These are phyloP conservation scores for Amiota minor DNA, from an alignment of 2,888 invertebrate genomes.

Conservation along the genomic window DNA sequence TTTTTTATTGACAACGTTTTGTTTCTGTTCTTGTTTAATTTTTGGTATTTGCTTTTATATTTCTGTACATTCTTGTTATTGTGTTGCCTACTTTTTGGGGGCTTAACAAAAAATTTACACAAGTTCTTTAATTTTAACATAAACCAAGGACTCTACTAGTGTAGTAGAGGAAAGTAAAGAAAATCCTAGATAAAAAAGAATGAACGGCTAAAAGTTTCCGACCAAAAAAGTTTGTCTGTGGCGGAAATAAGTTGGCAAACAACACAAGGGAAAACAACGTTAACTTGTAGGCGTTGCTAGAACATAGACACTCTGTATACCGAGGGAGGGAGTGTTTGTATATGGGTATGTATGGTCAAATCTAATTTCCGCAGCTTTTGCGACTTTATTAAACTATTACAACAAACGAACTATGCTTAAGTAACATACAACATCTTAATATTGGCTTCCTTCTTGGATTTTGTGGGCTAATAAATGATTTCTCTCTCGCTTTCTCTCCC, in stretches of 20 bases:
- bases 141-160: not conserved
- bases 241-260: slow-evolving; percentile 53
- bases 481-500: too few relatives aligned
- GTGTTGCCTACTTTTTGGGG: slow-evolving; percentile 31
- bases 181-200: not conserved
- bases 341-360: slow-evolving; percentile 62
- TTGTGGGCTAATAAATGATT: slow-evolving; percentile 16
- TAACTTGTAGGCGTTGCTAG: too few relatives aligned
- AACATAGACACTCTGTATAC: too few relatives aligned
- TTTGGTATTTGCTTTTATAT: slow-evolving; percentile 30
- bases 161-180: not conserved
- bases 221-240: slow-evolving; percentile 57
- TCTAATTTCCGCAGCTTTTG: slow-evolving; percentile 69
- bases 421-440: slow-evolving; percentile 6
- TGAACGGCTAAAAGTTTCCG: slow-evolving; percentile 1
- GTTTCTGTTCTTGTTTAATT: slow-evolving; percentile 46
- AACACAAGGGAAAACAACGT: not conserved
- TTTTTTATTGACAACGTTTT: slow-evolving; percentile 61
- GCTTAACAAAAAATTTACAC: slow-evolving; percentile 6
- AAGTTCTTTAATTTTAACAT: slow-evolving; percentile 14
- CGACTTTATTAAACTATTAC: slow-evolving; percentile 69
- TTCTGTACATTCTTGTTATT: slow-evolving; percentile 26
- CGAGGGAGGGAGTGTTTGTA: slow-evolving; percentile 17
- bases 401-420: slow-evolving; percentile 40
- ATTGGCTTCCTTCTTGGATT: slow-evolving; percentile 15